These are phyloP conservation scores for Alosa sapidissima DNA, from an alignment of 2,797 vertebrate genomes.

Conservation along the genomic window DNA sequence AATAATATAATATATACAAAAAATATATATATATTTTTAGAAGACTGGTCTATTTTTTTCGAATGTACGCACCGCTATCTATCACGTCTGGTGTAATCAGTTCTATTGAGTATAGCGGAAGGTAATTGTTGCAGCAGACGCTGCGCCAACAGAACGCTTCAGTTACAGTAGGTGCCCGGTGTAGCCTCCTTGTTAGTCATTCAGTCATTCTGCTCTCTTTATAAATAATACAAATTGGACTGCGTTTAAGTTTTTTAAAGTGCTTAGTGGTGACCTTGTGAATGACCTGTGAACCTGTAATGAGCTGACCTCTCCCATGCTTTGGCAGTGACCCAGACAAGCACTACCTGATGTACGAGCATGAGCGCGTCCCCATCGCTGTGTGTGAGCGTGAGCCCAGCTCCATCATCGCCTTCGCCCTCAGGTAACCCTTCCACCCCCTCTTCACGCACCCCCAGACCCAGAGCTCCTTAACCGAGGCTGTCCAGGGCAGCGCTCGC, in stretches of 20 bases:
- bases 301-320: background rate
- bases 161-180: background rate
- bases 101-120: too few species aligned
- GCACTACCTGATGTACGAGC: conserved; percentile 97
- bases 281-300: background rate
- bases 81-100: too few species aligned
- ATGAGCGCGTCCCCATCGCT: conserved; percentile 94
- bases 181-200: background rate
- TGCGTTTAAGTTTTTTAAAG: too few species aligned
- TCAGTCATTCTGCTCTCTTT: conserved; percentile 29
- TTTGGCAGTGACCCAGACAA: conserved; percentile 92
- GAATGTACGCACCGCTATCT: too few species aligned
- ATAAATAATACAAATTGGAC: background rate
- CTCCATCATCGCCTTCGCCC: conserved; percentile 97
- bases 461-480: too few species aligned
- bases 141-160: too few species aligned
- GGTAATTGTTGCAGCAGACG: too few species aligned
- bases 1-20: too few species aligned
- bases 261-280: background rate
- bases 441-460: background rate
- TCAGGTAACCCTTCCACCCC: conserved; percentile 79
- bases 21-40: too few species aligned
- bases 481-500: background rate
- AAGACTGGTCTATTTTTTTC: too few species aligned
- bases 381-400: conserved; percentile 97